Base-by-base conservation (phyloP, 2,888 invertebrate species). In the Hirtodrosophila histrioides region DNA sequence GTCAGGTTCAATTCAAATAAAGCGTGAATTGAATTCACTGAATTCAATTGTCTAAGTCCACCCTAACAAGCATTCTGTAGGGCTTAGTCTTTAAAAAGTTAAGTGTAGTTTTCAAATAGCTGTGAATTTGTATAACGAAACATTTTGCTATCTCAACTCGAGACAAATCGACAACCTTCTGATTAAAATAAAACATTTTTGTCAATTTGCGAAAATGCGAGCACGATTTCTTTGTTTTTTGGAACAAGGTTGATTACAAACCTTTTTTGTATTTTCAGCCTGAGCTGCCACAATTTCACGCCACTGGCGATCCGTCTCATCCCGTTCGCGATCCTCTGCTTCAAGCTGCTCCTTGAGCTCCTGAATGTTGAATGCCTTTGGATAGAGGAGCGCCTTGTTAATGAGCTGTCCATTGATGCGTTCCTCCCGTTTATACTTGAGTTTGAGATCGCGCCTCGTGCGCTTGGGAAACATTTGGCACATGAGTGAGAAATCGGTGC, bases 341-440 rank as follows among this genome's bases (percentile, higher is more conserved):
- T 92, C 91, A 2, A 93, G 89, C 81, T 94, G 94, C 49, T 93
- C 91, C 76, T 94, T 92, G 12, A 95, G 90, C 40, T 93, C 93
- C 29, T 93, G 93, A 37, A 94, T 93, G 91, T 96, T 94, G 92
- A 96, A 96, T 24, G 93, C 93, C 36, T 94, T 93, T 0, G 94
- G 94, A 71, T 94, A 94, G 9, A 94, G 93, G 2, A 97, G 90
- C 0, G 96, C 97, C 86, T 94, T 95, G 89, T 96, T 96, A 4
- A 97, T 93, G 60, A 96, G 93, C 3, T 92, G 91, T n/a, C 93
- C 92, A 92, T 97, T 97, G 0, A 94, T 90, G 88, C 94, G 93
- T 89, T 98, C 98, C 91, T 99, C 99, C 82, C 96, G 96, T 89
- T 98, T 98, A 89, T 97, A 99, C 92, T 99, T 99, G 31, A 96